These are phyloP conservation scores for Ophion costatus DNA, from an alignment of 2,888 invertebrate species.

Conservation along the genomic window DNA sequence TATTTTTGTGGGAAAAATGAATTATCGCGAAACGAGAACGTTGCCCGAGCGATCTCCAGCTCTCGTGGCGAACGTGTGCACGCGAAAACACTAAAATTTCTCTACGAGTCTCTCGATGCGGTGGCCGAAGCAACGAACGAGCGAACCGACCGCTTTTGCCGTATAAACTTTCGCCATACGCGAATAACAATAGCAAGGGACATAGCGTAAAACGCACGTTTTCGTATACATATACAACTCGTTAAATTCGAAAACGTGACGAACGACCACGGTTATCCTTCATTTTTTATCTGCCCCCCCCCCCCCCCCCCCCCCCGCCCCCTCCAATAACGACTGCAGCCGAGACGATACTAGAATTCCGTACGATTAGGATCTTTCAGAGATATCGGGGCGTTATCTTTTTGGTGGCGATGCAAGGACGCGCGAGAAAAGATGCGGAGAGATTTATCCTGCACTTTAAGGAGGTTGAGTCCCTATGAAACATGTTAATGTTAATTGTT, in stretches of 20 bases:
- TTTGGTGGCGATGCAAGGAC: no score
- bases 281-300: no score
- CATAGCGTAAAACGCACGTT: conserved; percentile 4
- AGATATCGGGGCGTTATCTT: no score
- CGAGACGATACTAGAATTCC: no score
- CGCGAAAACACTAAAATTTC: conserved; percentile 34
- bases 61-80: conserved; percentile 9
- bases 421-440: no score
- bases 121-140: conserved; percentile 3
- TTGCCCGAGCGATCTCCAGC: conserved; percentile 14
- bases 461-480: no score
- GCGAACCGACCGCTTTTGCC: conserved; percentile 22
- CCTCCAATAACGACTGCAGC: no score
- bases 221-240: not conserved
- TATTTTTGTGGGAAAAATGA: conserved; percentile 62
- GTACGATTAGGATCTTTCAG: no score
- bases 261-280: not conserved
- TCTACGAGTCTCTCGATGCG: not conserved
- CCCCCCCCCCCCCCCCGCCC: no score
- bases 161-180: conserved; percentile 16
- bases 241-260: conserved; percentile 3
- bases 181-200: conserved; percentile 19
- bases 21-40: conserved; percentile 57
- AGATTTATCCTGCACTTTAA: no score
- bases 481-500: no score